Evolutionary conservation across 1,140 invertebrate species (phyloP).

Genomic region (Centruroides sculpturatus): DNA sequence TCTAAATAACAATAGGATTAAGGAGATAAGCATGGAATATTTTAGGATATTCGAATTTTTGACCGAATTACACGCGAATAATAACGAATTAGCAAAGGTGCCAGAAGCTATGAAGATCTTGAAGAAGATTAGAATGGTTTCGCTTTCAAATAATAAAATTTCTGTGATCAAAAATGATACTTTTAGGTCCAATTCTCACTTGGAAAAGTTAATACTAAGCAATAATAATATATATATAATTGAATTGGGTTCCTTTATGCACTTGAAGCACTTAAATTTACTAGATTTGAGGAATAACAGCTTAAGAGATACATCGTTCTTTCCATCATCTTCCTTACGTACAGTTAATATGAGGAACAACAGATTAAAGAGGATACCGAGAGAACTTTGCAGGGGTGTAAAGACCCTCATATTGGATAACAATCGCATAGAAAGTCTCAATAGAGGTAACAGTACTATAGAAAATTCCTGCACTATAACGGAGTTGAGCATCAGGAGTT

Average conservation of each 20-base stretch:
- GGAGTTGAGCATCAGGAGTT: conserved; percentile 61
- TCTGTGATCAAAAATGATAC: too few relatives aligned
- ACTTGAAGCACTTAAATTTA: too few relatives aligned
- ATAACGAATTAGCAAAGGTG: conserved; percentile 25
- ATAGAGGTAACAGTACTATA: conserved; percentile 23
- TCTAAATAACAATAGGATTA: conserved; percentile 49
- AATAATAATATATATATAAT: too few relatives aligned
- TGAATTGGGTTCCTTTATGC: too few relatives aligned
- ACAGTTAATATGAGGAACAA: too few relatives aligned
- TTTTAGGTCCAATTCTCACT: too few relatives aligned
- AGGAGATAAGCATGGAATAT: conserved; percentile 33
- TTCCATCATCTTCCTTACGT: too few relatives aligned
- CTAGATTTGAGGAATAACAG: too few relatives aligned
- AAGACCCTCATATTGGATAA: conserved; percentile 60
- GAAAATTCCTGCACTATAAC: conserved; percentile 46
- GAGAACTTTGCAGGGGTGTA: conserved; percentile 37
- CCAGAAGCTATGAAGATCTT: too few relatives aligned
- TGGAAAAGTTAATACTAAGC: neutral
- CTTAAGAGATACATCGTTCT: too few relatives aligned
- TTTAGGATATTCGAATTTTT: conserved; percentile 28
- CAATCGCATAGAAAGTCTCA: conserved; percentile 57
- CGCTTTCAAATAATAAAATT: too few relatives aligned
- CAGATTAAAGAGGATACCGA: conserved; percentile 34
- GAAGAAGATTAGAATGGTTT: too few relatives aligned
- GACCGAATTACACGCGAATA: neutral